These are phyloP conservation scores for Loris lydekkerianus DNA, from an alignment of 2,797 vertebrate genomes.

Conservation along the genomic window DNA sequence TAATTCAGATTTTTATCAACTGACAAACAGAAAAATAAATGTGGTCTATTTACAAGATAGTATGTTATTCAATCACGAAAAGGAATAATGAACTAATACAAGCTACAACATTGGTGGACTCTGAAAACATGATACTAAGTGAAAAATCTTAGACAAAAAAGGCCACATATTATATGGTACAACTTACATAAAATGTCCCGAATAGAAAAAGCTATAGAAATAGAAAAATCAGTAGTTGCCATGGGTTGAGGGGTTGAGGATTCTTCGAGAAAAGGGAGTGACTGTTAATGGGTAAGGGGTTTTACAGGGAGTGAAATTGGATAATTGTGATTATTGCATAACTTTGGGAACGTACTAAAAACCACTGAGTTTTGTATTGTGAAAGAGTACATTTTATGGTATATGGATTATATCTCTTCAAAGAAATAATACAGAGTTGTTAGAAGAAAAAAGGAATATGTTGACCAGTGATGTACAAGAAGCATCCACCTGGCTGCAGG, in stretches of 20 bases:
- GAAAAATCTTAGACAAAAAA: background rate
- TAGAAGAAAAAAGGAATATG: background rate
- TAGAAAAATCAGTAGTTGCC: background rate
- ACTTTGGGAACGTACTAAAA: background rate
- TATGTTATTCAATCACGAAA: fast-evolving
- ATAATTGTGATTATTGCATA: fast-evolving
- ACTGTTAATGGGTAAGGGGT: background rate
- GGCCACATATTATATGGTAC: fast-evolving
- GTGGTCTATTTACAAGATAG: fast-evolving
- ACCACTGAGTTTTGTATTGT: background rate
- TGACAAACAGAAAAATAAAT: fast-evolving
- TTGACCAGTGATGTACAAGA: fast-evolving
- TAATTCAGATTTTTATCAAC: no score
- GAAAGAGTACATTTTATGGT: background rate
- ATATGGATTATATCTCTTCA: background rate
- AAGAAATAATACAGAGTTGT: background rate
- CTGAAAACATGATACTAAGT: fast-evolving
- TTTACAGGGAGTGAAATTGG: background rate
- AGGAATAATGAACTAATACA: fast-evolving
- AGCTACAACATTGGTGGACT: fast-evolving
- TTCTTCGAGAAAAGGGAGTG: background rate
- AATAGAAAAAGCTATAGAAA: fast-evolving
- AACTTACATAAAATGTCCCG: fast-evolving
- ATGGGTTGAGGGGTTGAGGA: fast-evolving
- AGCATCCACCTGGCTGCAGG: background rate